Base-by-base conservation (phyloP, 2,888 invertebrate species). In the Frankliniella fusca region DNA sequence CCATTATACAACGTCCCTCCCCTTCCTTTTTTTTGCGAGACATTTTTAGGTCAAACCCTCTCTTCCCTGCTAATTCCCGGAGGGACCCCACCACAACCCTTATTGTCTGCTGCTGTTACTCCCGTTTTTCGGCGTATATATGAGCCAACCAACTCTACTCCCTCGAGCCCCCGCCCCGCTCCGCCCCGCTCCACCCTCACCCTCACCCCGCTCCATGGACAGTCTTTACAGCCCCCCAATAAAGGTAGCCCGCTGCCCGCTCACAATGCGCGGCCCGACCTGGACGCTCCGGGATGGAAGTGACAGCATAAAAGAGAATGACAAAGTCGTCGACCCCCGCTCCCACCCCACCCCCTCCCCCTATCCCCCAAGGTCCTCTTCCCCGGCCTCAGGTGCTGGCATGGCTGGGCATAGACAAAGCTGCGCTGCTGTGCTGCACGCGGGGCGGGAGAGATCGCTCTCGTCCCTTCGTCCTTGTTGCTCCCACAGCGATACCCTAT, bases 221-320 rank as follows among this genome's bases (percentile, higher is more conserved):
- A 11, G 61, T 20, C 61, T 7, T n/a, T 11, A 8, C 61, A 61
- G 20, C 61, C 61, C 61, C 70, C 70, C 70, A 76, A 76, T 76
- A 76, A 76, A 76, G 27, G 27, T 27, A 27, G 70, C 70, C 18
- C 11, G 70, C n/a, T 3, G 54, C 54, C 3, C 18, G n/a, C 61
- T 10, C 20, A 76, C 70, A 76, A 76, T 76, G 70, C 70, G 70
- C 23, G 9, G 20, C 61, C 70, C 12, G 70, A 54, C 54, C 38
- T 61, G 61, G 70, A 76, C 70, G 70, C 70, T 76, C 70, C 15
- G 54, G 11, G 38, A 38, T 38, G 20, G 54, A 54, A 76, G 23
- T 76, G 70, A 76, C 70, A 76, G 70, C 27, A 23, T 76, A 76
- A 76, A 76, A 27, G 70, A 76, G 70, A 27, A 76, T 27, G 70